Evolutionary conservation across 2,797 vertebrate species (phyloP), one percentile per base, ranked within the genome.

Genomic region (Oreortyx pictus): DNA sequence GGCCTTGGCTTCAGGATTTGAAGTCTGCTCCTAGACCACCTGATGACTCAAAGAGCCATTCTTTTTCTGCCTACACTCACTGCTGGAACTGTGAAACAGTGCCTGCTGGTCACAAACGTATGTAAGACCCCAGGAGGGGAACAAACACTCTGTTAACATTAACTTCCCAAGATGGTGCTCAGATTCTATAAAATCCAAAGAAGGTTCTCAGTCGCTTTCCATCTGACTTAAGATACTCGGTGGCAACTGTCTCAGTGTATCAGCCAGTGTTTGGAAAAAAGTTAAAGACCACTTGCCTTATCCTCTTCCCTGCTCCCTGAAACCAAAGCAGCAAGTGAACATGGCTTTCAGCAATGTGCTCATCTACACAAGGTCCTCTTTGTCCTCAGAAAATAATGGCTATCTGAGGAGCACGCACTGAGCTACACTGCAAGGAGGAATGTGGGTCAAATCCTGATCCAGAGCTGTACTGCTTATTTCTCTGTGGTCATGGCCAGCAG

Each of bases 371-470:
- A 89, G 54, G 5, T 74, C 2, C 1, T 46, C 82, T 94, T 94
- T 94, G 86, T 94, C 86, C 84, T 72, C 1, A 0, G 57, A 94
- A 78, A 78, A 80, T 56, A 93, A 94, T 41, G 56, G 59, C 73
- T 61, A 64, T 84, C 68, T 52, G 73, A 86, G 54, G 15, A 81
- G 73, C 35, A 24, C 59, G 11, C 50, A 52, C 95, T 96, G 93
- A 31, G 92, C 90, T 66, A 35, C 62, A 87, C 88, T 82, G 68
- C 76, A 27, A 49, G n/a, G 43, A 92, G 75, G 64, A 94, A 96
- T 94, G 92, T 94, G 88, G 95, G 93, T 92, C 96, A 94, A 65
- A 85, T 76, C 83, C 68, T 15, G 70, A 59, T 94, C 54, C 92
- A 75, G 82, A 90, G 24, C 65, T 81, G 70, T 46, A 29, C 89